phyloP scores from a whole-genome alignment of 2,888 invertebrate genomes.

The Lasioglossum marginatum region DNA sequence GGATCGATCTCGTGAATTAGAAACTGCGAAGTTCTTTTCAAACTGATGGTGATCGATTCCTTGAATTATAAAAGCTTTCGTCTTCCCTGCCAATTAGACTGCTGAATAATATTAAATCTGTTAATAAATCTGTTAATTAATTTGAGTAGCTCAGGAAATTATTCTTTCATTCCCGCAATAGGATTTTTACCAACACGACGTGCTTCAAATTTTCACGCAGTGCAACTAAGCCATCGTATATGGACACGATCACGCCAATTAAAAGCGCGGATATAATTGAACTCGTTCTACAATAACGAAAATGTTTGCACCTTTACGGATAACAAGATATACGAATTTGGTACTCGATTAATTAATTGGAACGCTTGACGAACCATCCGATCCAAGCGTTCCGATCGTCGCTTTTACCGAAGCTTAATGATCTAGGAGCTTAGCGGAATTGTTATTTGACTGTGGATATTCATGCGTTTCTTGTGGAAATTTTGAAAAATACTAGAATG shows the following conservation, averaged over 20 bases:
- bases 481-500: not conserved
- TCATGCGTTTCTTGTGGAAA: no score
- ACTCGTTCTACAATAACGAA: not conserved
- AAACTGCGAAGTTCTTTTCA: not conserved
- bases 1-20: constrained; percentile 17
- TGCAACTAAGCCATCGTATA: not conserved
- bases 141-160: not conserved
- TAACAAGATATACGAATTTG: not conserved
- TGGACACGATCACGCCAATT: not conserved
- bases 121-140: not conserved
- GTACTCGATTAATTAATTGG: not conserved
- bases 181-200: not conserved
- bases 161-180: not conserved
- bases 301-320: no score
- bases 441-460: no score
- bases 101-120: no score
- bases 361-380: not conserved
- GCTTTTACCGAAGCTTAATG: no score
- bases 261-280: not conserved
- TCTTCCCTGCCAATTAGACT: not conserved
- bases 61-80: not conserved
- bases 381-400: not conserved
- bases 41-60: constrained; percentile 9
- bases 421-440: no score
- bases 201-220: no score